Evolutionary conservation across 2,888 invertebrate species (phyloP).

Genomic region (Cetonia aurata): DNA sequence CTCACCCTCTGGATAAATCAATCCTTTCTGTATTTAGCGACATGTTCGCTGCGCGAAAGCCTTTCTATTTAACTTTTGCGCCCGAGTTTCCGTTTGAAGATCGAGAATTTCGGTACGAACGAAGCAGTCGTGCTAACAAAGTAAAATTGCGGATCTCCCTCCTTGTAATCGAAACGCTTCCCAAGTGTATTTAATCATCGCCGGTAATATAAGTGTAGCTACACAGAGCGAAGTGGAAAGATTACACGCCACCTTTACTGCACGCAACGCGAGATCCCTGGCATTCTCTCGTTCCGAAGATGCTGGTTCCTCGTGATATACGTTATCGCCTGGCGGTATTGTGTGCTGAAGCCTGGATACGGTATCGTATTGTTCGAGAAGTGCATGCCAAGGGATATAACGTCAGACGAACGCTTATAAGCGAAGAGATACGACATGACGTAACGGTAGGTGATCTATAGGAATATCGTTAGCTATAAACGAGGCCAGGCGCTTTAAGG

Average conservation of each 20-base stretch:
- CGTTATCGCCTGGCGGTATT: conserved; percentile 16
- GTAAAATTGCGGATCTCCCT: conserved; percentile 3
- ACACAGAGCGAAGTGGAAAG: conserved; percentile 33
- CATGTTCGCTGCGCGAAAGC: too few relatives aligned
- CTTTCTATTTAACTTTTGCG: too few relatives aligned
- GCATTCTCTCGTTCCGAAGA: conserved; percentile 18
- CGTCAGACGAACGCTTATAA: background rate
- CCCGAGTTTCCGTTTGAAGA: too few relatives aligned
- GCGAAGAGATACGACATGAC: background rate
- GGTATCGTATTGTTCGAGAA: conserved; percentile 22
- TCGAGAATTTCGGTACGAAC: background rate
- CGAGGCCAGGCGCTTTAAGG: too few relatives aligned
- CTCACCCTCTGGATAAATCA: background rate
- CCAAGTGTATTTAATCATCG: conserved; percentile 22
- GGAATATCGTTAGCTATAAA: background rate
- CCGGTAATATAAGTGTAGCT: conserved; percentile 6
- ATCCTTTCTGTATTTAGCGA: background rate
- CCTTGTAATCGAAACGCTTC: conserved; percentile 9
- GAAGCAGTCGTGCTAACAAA: background rate
- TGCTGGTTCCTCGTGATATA: conserved; percentile 13
- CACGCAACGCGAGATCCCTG: conserved; percentile 13
- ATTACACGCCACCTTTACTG: conserved; percentile 31
- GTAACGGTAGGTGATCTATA: background rate
- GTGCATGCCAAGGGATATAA: background rate
- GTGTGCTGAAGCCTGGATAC: conserved; percentile 5